These are phyloP conservation scores for Chelonus insularis DNA, from an alignment of 1,140 invertebrate species.

Conservation along the genomic window DNA sequence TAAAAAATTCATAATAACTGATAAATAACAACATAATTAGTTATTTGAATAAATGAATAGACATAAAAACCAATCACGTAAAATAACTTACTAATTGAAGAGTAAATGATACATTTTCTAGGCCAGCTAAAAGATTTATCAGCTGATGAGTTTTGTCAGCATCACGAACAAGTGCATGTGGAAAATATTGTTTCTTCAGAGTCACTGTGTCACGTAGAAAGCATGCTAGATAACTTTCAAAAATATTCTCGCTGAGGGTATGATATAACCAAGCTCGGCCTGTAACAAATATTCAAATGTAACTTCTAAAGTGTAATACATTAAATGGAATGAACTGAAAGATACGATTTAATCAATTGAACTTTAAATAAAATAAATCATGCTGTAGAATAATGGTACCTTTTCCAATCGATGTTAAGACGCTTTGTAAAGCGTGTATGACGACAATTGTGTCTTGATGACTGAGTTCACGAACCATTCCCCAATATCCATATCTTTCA, in stretches of 20 bases:
- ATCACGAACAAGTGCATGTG: conserved; percentile 57
- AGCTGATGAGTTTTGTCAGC: conserved; percentile 56
- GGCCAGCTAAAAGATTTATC: conserved; percentile 58
- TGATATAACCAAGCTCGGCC: conserved; percentile 60
- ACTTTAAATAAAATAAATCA: no score
- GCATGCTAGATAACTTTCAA: conserved; percentile 60
- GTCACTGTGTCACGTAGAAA: conserved; percentile 50
- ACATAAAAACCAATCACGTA: not conserved
- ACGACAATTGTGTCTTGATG: conserved; percentile 60
- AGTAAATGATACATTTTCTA: conserved; percentile 60
- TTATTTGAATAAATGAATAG: no score
- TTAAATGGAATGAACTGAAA: no score
- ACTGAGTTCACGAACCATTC: conserved; percentile 61
- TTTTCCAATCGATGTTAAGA: conserved; percentile 59
- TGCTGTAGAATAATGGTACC: no score
- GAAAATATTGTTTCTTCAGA: conserved; percentile 56
- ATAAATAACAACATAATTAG: conserved; percentile 10
- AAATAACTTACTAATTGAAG: conserved; percentile 52
- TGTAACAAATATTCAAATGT: conserved; percentile 33
- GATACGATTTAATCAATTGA: no score
- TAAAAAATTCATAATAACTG: no score
- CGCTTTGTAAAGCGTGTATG: conserved; percentile 56
- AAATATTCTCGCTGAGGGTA: conserved; percentile 58
- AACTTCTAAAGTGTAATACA: no score
- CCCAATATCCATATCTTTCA: conserved; percentile 63